Evolutionary conservation across 2,797 vertebrate genomes (phyloP), one percentile per base, ranked within the genome.

Genomic region (Anguilla anguilla): DNA sequence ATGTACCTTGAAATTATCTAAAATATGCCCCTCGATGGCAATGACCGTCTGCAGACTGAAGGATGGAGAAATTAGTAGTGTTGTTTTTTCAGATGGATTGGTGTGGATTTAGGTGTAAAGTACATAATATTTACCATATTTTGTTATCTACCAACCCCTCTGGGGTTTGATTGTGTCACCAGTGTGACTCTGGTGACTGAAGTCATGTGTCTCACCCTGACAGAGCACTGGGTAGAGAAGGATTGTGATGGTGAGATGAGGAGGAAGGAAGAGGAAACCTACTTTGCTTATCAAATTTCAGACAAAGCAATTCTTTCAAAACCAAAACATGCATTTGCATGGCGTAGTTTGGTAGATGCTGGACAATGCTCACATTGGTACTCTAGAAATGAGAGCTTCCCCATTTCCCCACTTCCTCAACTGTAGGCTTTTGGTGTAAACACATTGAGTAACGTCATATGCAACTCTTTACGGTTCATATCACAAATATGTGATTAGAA

Each of bases 1-100:
- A 11, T 35, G 67, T 35, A 72, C 7, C 67, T 72, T 28, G 67
- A 72, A 35, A 72, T 31, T 2, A 7, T 10, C 67, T 28, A 0
- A 28, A 72, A 31, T 11, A 72, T 13, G 97, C 91, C 98, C 98
- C 93, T 99, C 98, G 0, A 99, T 98, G 89, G 98, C 98, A 2
- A 99, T 99, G 92, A 98, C 98, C 25, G 98, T 98, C 95, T 99
- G 97, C 92, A 99, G 96, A 94, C 98, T 99, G 91, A 99, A 95
- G 93, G 49, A 51, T 4, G 49, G 49, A 9, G 98, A 4, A 6
- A 67, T 3, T 22, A 67, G 19, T 0, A 51, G 61, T 22, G 61
- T 0, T 3, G 61, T n/a, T 6, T 67, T 67, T n/a, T 35, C 35
- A 67, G 5, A 6, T 6, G 3, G 61, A 25, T 25, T 25, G 61